Evolutionary conservation across 2,888 invertebrate genomes (phyloP).

Genomic region (Cephalotes varians): DNA sequence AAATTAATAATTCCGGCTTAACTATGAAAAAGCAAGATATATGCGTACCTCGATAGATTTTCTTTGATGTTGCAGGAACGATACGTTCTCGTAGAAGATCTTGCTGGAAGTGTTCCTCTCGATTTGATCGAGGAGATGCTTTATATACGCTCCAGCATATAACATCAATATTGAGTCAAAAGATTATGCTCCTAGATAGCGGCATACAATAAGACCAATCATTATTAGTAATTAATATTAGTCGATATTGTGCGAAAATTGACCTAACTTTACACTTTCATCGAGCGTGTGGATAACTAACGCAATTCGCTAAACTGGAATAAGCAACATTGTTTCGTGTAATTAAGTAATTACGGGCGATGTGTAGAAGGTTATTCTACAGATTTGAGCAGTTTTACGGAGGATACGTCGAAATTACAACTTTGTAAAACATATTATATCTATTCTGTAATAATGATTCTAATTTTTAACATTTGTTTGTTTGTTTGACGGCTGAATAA

Average conservation of each 20-base stretch:
- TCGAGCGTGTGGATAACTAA: neutral
- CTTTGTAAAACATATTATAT: neutral
- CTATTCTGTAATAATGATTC: neutral
- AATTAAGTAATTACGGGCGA: conserved; percentile 4
- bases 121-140: neutral
- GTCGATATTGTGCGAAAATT: conserved; percentile 47
- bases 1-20: neutral
- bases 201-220: conserved; percentile 12
- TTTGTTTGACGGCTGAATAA: neutral
- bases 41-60: conserved; percentile 9
- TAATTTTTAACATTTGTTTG: neutral
- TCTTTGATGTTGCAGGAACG: neutral
- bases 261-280: neutral
- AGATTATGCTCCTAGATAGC: neutral
- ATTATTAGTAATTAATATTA: conserved; percentile 58
- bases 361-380: neutral
- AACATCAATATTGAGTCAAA: neutral
- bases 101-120: neutral
- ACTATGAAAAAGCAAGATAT: neutral
- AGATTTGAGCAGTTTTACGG: neutral
- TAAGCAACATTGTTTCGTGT: neutral
- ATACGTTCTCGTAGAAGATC: conserved; percentile 1
- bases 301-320: neutral
- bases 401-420: neutral
- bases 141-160: conserved; percentile 31